phyloP scores from a whole-genome alignment of 1,140 invertebrate genomes.

The Diachasma alloeum region DNA sequence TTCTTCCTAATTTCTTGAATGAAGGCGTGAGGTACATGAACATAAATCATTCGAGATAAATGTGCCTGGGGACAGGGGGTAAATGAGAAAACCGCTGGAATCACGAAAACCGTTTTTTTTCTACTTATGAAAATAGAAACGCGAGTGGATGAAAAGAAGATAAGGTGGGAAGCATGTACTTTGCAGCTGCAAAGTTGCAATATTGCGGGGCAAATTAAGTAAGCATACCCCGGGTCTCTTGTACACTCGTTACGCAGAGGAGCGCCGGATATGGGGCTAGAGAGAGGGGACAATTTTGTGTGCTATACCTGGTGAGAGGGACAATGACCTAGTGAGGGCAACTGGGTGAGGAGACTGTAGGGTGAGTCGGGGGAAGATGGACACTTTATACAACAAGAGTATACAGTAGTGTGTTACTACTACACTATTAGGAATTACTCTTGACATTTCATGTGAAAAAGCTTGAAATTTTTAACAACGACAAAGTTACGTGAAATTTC shows the following conservation, averaged over 20 bases:
- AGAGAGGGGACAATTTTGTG: not conserved
- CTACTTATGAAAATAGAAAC: not conserved
- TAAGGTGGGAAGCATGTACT: not conserved
- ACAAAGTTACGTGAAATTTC: too few species aligned
- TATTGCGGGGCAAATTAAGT: slow-evolving; percentile 27
- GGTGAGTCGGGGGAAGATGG: too few species aligned
- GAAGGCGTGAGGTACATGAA: not conserved
- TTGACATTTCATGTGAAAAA: too few species aligned
- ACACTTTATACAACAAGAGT: too few species aligned
- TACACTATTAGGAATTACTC: too few species aligned
- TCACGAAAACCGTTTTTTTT: not conserved
- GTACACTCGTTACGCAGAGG: slow-evolving; percentile 13
- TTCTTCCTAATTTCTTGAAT: not conserved
- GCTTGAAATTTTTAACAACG: too few species aligned
- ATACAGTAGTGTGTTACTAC: too few species aligned
- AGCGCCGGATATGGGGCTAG: not conserved
- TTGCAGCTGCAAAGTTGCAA: slow-evolving; percentile 18
- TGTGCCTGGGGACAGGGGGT: not conserved
- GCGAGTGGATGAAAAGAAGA: not conserved
- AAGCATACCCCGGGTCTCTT: not conserved
- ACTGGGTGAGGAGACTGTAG: not conserved
- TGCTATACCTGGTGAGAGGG: not conserved
- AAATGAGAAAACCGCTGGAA: not conserved
- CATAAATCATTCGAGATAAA: not conserved
- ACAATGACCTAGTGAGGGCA: not conserved